A percentile compares a stretch with the other conserved stretches of the same genome.
phyloP scores from a whole-genome alignment of 2,113 vertebrate species.

The Leptobrachium leishanense region DNA sequence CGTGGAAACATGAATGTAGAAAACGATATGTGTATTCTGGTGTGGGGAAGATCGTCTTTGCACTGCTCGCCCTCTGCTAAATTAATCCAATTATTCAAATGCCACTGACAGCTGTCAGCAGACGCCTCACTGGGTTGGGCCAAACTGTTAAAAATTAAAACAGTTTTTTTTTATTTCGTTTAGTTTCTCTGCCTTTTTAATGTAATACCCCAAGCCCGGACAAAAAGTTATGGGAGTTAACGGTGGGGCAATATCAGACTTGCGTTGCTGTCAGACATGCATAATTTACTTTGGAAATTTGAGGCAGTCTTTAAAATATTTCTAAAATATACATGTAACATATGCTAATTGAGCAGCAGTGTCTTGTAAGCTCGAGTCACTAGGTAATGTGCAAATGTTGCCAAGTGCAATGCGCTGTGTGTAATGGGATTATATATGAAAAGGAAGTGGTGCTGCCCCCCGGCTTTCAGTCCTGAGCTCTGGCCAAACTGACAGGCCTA shows the following conservation, averaged over 20 bases:
- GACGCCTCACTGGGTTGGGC: slow-evolving; percentile 71
- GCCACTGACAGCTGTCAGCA: slow-evolving; percentile 87
- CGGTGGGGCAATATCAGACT: slow-evolving; percentile 75
- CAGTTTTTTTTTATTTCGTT: slow-evolving; percentile 84
- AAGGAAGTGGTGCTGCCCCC: slow-evolving; percentile 85
- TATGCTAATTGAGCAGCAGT: slow-evolving; percentile 84
- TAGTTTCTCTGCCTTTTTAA: slow-evolving; percentile 86
- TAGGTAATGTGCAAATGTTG: slow-evolving; percentile 78
- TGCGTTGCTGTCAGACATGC: slow-evolving; percentile 83
- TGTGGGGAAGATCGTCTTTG: slow-evolving; percentile 34
- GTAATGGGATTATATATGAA: slow-evolving; percentile 94
- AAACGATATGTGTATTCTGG: slow-evolving; percentile 38
- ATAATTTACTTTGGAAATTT: slow-evolving; percentile 89
- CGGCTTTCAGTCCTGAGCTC: slow-evolving; percentile 75
- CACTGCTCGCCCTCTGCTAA: slow-evolving; percentile 73
- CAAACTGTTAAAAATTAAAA: slow-evolving; percentile 84
- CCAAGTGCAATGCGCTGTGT: slow-evolving; percentile 77
- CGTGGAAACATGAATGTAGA: slow-evolving; percentile 49
- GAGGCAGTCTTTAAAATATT: slow-evolving; percentile 83
- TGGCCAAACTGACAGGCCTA: slow-evolving; percentile 80
- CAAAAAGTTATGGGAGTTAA: slow-evolving; percentile 93
- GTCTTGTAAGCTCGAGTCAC: slow-evolving; percentile 71
- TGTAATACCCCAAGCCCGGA: slow-evolving; percentile 80
- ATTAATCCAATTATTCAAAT: slow-evolving; percentile 94
- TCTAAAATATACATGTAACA: slow-evolving; percentile 95